Base-by-base conservation (phyloP, 2,797 vertebrate genomes). In the Amazona finschi region DNA sequence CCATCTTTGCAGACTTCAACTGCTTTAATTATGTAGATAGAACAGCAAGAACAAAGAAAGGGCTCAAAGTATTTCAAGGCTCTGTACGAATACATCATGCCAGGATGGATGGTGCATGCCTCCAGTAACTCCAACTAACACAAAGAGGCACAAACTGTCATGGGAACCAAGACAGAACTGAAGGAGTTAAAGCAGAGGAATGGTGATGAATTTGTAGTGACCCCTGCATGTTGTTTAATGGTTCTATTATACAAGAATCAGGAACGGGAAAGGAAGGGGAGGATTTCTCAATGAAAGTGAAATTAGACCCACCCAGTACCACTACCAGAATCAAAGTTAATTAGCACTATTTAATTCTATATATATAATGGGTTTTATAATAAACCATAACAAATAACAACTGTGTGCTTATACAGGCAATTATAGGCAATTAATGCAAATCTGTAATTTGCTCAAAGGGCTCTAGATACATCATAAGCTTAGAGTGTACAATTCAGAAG, bases 21-120 rank as follows among this genome's bases (percentile, higher is more conserved):
- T 81, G 5, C 60, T 89, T 97, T 84, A 94, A 96, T 96, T 94
- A 95, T 82, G 91, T 20, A 92, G 69, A 22, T 25, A 31, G 44
- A 65, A 50, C 15, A 73, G 78, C 62, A 85, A 41, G 27, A 91
- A 66, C 38, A 39, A 39, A 85, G 74, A 38, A 82, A 85, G 52
- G 67, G 73, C 76, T 85, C 36, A 20, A 71, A 88, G 80, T 22
- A 43, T 28, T 78, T 49, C 69, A 72, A 78, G 38, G 83, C 57
- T 91, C 43, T 36, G 44, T 19, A 16, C 1, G 14, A 60, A 36
- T 6, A 12, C 2, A 2, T n/a, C 2, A 1, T 72, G 50, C 52
- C 86, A 66, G 66, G 64, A 60, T 1, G 0, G 46, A 60, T 10
- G 9, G 13, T 15, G 75, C 57, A n/a, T 22, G 27, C 27, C 15